These are phyloP conservation scores for Shargacucullia verbasci DNA, from an alignment of 2,888 invertebrate species.

Conservation along the genomic window DNA sequence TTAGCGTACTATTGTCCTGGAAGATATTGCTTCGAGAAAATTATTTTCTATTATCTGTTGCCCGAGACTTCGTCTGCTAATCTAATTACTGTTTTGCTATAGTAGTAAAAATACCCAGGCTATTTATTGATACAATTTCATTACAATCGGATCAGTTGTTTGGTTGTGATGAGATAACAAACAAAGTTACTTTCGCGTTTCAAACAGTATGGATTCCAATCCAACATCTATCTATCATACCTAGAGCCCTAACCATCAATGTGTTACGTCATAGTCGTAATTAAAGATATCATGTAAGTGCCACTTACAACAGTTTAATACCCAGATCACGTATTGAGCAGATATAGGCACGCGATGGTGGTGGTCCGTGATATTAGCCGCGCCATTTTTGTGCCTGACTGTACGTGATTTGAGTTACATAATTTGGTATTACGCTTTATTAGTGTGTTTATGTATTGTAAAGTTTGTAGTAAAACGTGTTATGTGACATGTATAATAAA, in stretches of 20 bases:
- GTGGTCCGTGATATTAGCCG: slow-evolving; percentile 58
- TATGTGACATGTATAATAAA: not conserved
- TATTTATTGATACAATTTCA: too few species aligned
- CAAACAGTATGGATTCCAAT: too few species aligned
- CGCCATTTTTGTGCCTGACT: slow-evolving; percentile 49
- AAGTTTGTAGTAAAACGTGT: slow-evolving; percentile 5
- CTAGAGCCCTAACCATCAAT: not conserved
- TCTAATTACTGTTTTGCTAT: too few species aligned
- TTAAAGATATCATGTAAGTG: slow-evolving; percentile 32
- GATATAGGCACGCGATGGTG: slow-evolving; percentile 46
- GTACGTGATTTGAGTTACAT: slow-evolving; percentile 45
- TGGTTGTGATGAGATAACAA: too few species aligned
- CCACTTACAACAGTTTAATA: slow-evolving; percentile 23
- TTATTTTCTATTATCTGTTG: too few species aligned
- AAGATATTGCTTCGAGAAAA: too few species aligned
- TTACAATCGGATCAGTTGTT: too few species aligned
- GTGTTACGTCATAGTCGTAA: slow-evolving; percentile 22
- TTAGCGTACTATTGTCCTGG: too few species aligned
- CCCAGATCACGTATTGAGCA: slow-evolving; percentile 47
- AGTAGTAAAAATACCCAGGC: too few species aligned
- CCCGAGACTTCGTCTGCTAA: too few species aligned
- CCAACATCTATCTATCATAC: not conserved
- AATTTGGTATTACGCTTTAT: slow-evolving; percentile 30
- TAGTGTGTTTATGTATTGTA: slow-evolving; percentile 13
- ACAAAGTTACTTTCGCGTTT: too few species aligned